These are phyloP conservation scores for Macrotrachela quadricornifera DNA, from an alignment of 1,140 invertebrate species.

Conservation along the genomic window DNA sequence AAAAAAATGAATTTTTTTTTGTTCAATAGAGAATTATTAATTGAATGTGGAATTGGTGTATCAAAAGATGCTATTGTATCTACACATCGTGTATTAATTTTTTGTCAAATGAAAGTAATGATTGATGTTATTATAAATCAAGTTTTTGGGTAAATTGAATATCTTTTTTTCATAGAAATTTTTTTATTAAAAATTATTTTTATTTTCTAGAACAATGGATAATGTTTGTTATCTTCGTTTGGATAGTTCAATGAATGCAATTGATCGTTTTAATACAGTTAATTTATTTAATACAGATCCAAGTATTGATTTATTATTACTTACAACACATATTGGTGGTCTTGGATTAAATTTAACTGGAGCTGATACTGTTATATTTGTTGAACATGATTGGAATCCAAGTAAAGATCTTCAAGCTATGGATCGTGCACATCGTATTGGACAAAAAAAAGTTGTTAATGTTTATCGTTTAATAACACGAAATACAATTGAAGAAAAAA, in stretches of 20 bases:
- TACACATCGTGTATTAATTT: conserved; percentile 69
- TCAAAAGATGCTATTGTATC: conserved; percentile 13
- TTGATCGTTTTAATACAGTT: conserved; percentile 57
- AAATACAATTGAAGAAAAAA: conserved; percentile 88
- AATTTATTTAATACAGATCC: conserved; percentile 81
- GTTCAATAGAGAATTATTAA: conserved; percentile 48
- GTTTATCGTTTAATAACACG: conserved; percentile 87
- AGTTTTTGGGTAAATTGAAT: conserved; percentile 47
- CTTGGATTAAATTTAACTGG: conserved; percentile 89
- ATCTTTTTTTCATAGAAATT: background rate
- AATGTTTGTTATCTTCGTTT: conserved; percentile 68
- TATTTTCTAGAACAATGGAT: conserved; percentile 49
- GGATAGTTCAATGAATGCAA: conserved; percentile 74
- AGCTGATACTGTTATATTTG: conserved; percentile 95
- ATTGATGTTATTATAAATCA: conserved; percentile 88
- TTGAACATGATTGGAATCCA: conserved; percentile 99
- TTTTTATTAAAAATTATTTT: background rate
- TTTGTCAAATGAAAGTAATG: conserved; percentile 91
- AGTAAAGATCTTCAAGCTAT: conserved; percentile 90
- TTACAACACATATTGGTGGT: conserved; percentile 88
- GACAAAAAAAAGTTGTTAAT: conserved; percentile 93
- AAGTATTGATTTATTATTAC: conserved; percentile 74
- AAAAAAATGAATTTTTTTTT: too few relatives aligned
- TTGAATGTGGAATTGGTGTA: conserved; percentile 78
- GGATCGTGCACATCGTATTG: conserved; percentile 94